Evolutionary conservation across 2,888 invertebrate genomes (phyloP), one percentile per base, ranked within the genome.

Genomic region (Scaptomyza caliginosa): DNA sequence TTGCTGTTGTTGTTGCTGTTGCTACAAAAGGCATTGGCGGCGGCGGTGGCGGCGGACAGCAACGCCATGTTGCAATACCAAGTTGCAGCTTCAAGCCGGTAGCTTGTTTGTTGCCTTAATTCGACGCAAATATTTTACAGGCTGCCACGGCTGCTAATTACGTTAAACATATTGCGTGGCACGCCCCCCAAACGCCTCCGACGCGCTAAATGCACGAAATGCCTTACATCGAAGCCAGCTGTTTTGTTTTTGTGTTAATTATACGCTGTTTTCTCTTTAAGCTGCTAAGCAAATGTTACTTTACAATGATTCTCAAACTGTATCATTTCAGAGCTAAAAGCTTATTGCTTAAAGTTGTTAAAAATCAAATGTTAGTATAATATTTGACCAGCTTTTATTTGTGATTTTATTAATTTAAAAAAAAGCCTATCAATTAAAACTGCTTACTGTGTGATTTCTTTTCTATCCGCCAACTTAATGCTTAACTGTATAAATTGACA

Each of bases 81-180:
- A 64, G 77, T 49, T 50, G 58, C 50, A 52, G 23, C 36, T 38
- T 34, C 69, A 34, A 40, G 64, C 64, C 82, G 75, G 75, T 67
- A 67, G 74, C 81, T 81, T 81, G 87, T 86, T 82, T 86, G 72
- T 63, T 76, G 74, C 77, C 88, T 85, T 82, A 81, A 84, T 71
- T 81, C 78, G 78, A 82, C 70, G 81, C 82, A 82, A 82, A 86
- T 86, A 86, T 83, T 86, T 86, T 86, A 66, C 67, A 45, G 75
- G 60, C 57, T 57, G 49, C 63, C 30, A 56, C 56, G 54, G 57
- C 60, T 79, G 84, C 80, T 81, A 81, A 81, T 81, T 81, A 81
- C 86, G 77, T 79, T 86, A 81, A 84, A 64, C 85, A 84, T 84
- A 77, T 86, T 69, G 81, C 64, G 64, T 67, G 75, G 69, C 87